Evolutionary conservation across 2,888 invertebrate genomes (phyloP), one percentile per base, ranked within the genome.

Genomic region (Gnatocerus cornutus): DNA sequence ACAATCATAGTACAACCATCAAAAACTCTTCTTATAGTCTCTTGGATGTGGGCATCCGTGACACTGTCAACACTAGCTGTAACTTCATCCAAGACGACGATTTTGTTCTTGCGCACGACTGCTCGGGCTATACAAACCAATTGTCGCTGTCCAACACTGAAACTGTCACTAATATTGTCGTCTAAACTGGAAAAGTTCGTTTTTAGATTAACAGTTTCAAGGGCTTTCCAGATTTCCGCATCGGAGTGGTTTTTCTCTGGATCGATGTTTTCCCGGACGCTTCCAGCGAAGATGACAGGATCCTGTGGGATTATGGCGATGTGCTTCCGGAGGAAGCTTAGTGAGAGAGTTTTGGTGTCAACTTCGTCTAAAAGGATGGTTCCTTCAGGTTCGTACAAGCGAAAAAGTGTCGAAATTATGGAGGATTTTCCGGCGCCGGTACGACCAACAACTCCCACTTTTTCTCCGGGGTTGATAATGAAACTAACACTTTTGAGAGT

Each of bases 381-480:
- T 0, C 98, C 98, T 48, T 91, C 90, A 56, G 91, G 87, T 70
- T 91, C 92, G 6, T 93, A 92, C 69, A 98, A 67, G 64, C 91
- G 85, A 84, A 96, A 96, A 21, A 97, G 84, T 1, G 93, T 92
- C 0, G 92, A 87, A 77, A 93, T 91, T 52, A 93, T 84, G 0
- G 93, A 93, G 0, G 92, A 92, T 82, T 93, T 94, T 9, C 94
- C 95, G 0, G 95, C 94, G 0, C 95, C 95, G 0, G 95, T 95
- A 77, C 95, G 85, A 0, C 95, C 95, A 4, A 94, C 92, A 4
- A 94, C 90, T 5, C 94, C 94, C 21, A 94, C 88, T 86, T 92
- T 92, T 86, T 90, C 89, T 61, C 89, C 89, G 10, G 91, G 87
- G 77, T 91, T 87, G 56, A 94, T 90, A 0, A 85, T 82, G 63